These are phyloP conservation scores for Drosophila punjabiensis DNA, from an alignment of 1,140 invertebrate species.

Conservation along the genomic window DNA sequence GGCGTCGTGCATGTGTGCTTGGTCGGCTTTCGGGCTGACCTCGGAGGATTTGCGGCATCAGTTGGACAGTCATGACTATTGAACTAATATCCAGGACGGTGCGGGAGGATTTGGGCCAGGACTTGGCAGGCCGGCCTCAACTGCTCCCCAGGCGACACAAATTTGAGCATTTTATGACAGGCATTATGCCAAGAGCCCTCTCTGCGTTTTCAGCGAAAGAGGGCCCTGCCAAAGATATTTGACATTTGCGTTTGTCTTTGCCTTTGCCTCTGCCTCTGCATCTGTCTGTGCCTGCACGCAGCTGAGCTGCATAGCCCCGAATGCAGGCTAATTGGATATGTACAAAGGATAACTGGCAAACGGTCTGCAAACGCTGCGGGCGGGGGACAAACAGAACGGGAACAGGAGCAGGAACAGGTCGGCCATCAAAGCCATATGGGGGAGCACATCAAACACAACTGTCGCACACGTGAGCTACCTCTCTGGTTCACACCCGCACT, in stretches of 20 bases:
- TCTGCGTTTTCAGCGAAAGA: not conserved
- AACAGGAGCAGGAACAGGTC: not conserved
- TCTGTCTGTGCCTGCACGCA: not conserved
- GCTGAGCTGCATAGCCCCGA: conserved; percentile 19
- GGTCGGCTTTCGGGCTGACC: conserved; percentile 61
- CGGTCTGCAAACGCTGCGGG: conserved; percentile 13
- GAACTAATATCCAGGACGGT: conserved; percentile 66
- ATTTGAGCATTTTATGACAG: conserved; percentile 70
- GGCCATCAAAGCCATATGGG: conserved; percentile 57
- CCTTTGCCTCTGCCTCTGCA: not conserved
- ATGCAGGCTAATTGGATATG: conserved; percentile 48
- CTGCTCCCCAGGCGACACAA: conserved; percentile 70
- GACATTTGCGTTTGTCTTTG: not conserved
- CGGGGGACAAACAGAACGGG: conserved; percentile 18
- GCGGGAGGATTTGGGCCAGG: conserved; percentile 26
- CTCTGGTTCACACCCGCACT: not conserved
- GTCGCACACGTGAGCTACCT: conserved; percentile 26
- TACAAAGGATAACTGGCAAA: conserved; percentile 16
- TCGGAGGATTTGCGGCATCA: conserved; percentile 65
- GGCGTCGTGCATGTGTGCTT: conserved; percentile 26
- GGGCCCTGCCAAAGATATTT: conserved; percentile 18
- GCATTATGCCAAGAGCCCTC: conserved; percentile 41
- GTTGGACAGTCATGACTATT: conserved; percentile 58
- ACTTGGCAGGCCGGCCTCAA: conserved; percentile 35
- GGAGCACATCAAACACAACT: conserved; percentile 63